Conservation (phyloP, 2,888 invertebrate genomes). For the Anodontia alba region DNA sequence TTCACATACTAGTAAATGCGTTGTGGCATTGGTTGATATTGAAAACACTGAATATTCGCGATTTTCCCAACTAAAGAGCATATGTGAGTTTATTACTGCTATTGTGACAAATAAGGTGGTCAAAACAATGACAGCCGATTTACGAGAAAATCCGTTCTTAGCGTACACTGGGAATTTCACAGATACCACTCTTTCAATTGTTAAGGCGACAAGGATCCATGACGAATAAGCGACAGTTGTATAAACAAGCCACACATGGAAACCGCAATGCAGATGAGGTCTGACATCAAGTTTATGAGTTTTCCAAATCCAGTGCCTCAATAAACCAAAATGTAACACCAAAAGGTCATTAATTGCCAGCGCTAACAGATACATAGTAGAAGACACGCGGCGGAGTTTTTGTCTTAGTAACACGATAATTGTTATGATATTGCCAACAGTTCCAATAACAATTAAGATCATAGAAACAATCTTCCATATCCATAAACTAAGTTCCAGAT, state of each 20-base stretch:
- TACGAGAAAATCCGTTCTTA: not conserved
- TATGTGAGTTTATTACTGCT: not conserved
- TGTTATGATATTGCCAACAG: not conserved
- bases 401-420: not conserved
- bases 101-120: not conserved
- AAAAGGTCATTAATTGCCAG: not conserved
- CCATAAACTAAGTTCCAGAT: not conserved
- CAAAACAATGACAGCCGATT: not conserved
- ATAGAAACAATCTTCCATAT: not conserved
- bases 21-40: not conserved
- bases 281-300: not conserved
- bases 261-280: not conserved
- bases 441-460: not conserved
- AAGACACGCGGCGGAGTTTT: not conserved
- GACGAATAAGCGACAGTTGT: not conserved
- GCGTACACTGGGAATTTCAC: not conserved
- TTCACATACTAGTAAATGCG: not conserved
- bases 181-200: not conserved
- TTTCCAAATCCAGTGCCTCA: not conserved
- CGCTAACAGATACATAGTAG: not conserved
- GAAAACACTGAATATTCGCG: not conserved
- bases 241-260: conserved; percentile 2
- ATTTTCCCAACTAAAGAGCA: not conserved
- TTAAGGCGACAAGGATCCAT: not conserved
- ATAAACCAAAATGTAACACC: not conserved